phyloP scores from a whole-genome alignment of 2,888 invertebrate species.

The Chrysolina americana region DNA sequence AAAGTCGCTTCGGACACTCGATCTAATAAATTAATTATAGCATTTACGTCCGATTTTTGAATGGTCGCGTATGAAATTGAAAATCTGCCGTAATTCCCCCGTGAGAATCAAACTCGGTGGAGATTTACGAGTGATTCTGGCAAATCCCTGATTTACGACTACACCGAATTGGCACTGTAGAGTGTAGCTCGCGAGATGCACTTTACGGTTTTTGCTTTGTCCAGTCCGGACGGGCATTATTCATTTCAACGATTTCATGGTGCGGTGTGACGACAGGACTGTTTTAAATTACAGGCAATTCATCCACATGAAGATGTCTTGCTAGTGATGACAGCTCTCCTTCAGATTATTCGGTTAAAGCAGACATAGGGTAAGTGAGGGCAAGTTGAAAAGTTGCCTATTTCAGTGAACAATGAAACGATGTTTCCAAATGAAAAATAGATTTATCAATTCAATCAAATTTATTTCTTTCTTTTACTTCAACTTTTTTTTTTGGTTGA shows the following conservation, averaged over 20 bases:
- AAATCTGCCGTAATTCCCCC: conserved; percentile 46
- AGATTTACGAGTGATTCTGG: conserved; percentile 46
- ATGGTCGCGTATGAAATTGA: conserved; percentile 47
- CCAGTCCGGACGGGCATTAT: background rate
- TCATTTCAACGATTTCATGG: conserved; percentile 9
- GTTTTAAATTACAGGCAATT: background rate
- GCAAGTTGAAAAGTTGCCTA: too few species aligned
- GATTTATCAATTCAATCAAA: too few species aligned
- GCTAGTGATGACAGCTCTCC: background rate
- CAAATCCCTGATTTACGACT: conserved; percentile 47
- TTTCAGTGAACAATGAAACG: too few species aligned
- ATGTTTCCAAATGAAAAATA: too few species aligned
- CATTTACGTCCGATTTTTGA: conserved; percentile 49
- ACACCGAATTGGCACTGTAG: background rate
- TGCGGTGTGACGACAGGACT: conserved; percentile 5
- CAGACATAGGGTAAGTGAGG: too few species aligned
- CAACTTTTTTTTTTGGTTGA: too few species aligned
- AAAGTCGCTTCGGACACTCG: conserved; percentile 45
- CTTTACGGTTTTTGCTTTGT: conserved; percentile 11
- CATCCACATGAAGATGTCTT: background rate
- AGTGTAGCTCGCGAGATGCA: conserved; percentile 1
- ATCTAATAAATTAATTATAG: conserved; percentile 51
- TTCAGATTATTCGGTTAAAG: too few species aligned
- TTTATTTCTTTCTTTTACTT: too few species aligned
- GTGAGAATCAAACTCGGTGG: conserved; percentile 44